Percentiles rank a stretch among this genome's conserved stretches.
These are phyloP conservation scores for Hirudinaria manillensis DNA, from an alignment of 2,888 invertebrate genomes.

Conservation along the genomic window DNA sequence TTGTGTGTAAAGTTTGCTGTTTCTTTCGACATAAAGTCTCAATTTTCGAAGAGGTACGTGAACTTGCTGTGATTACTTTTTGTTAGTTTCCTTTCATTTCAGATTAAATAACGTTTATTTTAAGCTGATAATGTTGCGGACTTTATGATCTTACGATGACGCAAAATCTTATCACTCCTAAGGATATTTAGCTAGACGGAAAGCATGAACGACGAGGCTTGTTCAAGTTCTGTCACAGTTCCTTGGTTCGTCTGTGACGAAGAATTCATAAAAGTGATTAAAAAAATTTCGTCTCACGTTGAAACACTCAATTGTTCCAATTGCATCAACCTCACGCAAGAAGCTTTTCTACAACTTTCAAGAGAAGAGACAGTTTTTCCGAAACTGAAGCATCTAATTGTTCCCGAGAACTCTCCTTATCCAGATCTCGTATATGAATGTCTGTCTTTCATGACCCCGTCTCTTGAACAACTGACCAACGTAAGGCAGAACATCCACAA, in stretches of 20 bases:
- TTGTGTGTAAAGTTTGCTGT: too few species aligned
- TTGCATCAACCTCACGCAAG: constrained; percentile 35
- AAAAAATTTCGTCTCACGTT: constrained; percentile 19
- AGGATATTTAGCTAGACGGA: too few species aligned
- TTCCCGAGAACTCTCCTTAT: constrained; percentile 33
- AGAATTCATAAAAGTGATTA: constrained; percentile 7
- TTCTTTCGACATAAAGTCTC: too few species aligned
- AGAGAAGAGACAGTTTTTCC: constrained; percentile 31
- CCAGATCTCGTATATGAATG: constrained; percentile 36
- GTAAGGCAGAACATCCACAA: constrained; percentile 35
- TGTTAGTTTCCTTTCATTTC: too few species aligned
- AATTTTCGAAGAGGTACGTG: too few species aligned
- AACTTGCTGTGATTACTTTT: too few species aligned
- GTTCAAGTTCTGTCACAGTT: constrained; percentile 15
- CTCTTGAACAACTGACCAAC: constrained; percentile 37
- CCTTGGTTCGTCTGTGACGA: constrained; percentile 25
- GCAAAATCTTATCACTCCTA: too few species aligned
- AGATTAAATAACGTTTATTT: too few species aligned
- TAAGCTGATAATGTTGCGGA: too few species aligned
- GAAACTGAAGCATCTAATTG: constrained; percentile 31
- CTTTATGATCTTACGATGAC: too few species aligned
- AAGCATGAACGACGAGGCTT: too few species aligned
- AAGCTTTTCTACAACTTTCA: constrained; percentile 33
- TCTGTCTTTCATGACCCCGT: constrained; percentile 32
- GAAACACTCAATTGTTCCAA: constrained; percentile 37